Base-by-base conservation (phyloP, 2,797 vertebrate genomes). In the Typhlichthys subterraneus region DNA sequence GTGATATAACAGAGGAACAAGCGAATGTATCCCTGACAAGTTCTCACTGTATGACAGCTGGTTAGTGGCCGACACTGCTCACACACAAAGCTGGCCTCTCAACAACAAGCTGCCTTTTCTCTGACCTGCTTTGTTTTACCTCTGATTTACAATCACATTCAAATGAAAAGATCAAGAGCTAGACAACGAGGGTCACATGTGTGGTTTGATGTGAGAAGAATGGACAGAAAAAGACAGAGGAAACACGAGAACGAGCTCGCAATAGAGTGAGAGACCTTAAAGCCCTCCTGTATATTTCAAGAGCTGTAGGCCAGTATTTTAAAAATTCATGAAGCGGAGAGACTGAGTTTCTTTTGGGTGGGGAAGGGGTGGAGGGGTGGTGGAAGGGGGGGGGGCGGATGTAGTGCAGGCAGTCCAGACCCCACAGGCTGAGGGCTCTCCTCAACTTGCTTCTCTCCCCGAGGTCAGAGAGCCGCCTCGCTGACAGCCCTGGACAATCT, bases 291-390 rank as follows among this genome's bases (percentile, higher is more conserved):
- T 91, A 91, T 90, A 91, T 92, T 90, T 91, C 86, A 90, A 85
- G 89, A 90, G 93, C 88, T 89, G 89, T 92, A 85, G 88, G 89
- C 91, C 93, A 94, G 93, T 88, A 92, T 89, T 87, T 94, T 92
- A 94, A 93, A 94, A 94, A 95, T 94, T 95, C 94, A 94, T 93
- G 88, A 92, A 87, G 72, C 31, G 65, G 84, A 88, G 83, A 89
- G 86, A 92, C 86, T 83, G 84, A 82, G 70, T 33, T 67, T 70
- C 80, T 72, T 67, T 57, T 51, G 5, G 47, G 47, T 52, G 1
- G 47, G 47, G 13, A 6, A 10, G 12, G 6, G 45, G 12, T 9
- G 12, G 45, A 46, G 45, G 3, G 45, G 12, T 9, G 12, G 45
- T 3, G 45, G 12, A 13, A 46, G 46, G 13, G 46, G 13, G 46